These are phyloP conservation scores for Spinus olivaceus DNA, from an alignment of 2,797 vertebrate species.

Conservation along the genomic window DNA sequence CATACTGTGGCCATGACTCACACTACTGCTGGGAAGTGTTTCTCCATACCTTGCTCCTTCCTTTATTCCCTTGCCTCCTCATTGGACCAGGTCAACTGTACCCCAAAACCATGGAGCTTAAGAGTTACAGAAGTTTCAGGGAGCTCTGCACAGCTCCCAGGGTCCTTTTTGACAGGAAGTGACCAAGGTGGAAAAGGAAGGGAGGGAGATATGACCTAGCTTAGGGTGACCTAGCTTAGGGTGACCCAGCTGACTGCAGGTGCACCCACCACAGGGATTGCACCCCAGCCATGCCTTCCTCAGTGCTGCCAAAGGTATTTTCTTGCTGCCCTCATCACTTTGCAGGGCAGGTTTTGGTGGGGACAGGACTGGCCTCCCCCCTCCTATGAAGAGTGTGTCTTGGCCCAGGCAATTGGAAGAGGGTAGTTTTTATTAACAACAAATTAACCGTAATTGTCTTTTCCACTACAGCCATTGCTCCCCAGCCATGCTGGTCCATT, in stretches of 20 bases:
- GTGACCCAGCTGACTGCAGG: background rate
- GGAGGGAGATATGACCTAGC: background rate
- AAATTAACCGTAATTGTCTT: slow-evolving; percentile 31
- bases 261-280: accelerated
- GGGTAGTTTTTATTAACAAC: slow-evolving; percentile 43
- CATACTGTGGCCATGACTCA: background rate
- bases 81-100: background rate
- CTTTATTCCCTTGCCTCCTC: background rate
- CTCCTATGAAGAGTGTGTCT: background rate
- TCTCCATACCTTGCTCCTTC: background rate
- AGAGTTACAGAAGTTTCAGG: background rate
- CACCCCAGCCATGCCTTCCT: background rate
- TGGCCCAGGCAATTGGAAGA: slow-evolving; percentile 10
- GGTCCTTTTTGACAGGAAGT: background rate
- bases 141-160: background rate
- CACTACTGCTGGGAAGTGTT: background rate
- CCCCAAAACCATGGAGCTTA: background rate
- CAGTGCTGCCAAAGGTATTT: background rate
- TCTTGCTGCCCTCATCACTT: background rate
- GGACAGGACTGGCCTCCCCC: background rate
- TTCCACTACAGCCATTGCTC: slow-evolving; percentile 23
- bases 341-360: background rate
- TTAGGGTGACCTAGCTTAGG: background rate
- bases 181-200: background rate
- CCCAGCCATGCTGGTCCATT: background rate